phyloP scores from a whole-genome alignment of 2,797 vertebrate genomes.

The Lepus townsendii region DNA sequence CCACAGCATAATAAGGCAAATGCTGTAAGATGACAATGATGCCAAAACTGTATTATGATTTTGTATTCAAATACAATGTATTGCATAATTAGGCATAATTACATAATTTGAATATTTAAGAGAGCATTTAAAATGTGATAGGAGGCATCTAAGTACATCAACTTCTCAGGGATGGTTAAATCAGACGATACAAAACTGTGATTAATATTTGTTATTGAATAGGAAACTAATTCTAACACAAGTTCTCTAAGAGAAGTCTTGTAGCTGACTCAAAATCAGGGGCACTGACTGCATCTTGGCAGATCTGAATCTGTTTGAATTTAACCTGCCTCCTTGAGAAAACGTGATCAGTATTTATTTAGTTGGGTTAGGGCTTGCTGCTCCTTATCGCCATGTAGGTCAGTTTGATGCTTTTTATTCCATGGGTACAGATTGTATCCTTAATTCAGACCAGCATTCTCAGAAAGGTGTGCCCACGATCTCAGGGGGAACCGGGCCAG shows the following conservation, averaged over 20 bases:
- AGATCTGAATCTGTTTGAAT: conserved; percentile 77
- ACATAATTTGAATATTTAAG: conserved; percentile 83
- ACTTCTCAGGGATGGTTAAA: conserved; percentile 71
- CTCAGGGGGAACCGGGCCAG: background rate
- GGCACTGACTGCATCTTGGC: conserved; percentile 59
- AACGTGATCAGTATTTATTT: background rate
- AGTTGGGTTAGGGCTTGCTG: background rate
- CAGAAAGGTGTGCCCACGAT: conserved; percentile 17
- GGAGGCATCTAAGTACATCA: conserved; percentile 74
- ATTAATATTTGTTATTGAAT: conserved; percentile 83
- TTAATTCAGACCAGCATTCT: background rate
- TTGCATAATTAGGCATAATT: conserved; percentile 83
- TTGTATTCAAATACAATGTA: conserved; percentile 76
- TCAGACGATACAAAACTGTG: conserved; percentile 72
- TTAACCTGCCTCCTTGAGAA: conserved; percentile 61
- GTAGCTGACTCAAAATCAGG: conserved; percentile 76
- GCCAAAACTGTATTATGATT: conserved; percentile 71
- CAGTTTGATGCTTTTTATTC: background rate
- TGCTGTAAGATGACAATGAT: conserved; percentile 59
- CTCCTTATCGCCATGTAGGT: background rate
- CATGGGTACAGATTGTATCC: background rate
- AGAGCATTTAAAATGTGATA: conserved; percentile 76
- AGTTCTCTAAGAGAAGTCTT: conserved; percentile 74
- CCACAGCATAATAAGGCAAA: conserved; percentile 81
- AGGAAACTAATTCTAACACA: conserved; percentile 71